Percentiles rank a stretch among this genome's conserved stretches.
These are phyloP conservation scores for Stigmatopora argus DNA, from an alignment of 2,113 vertebrate species.

Conservation along the genomic window DNA sequence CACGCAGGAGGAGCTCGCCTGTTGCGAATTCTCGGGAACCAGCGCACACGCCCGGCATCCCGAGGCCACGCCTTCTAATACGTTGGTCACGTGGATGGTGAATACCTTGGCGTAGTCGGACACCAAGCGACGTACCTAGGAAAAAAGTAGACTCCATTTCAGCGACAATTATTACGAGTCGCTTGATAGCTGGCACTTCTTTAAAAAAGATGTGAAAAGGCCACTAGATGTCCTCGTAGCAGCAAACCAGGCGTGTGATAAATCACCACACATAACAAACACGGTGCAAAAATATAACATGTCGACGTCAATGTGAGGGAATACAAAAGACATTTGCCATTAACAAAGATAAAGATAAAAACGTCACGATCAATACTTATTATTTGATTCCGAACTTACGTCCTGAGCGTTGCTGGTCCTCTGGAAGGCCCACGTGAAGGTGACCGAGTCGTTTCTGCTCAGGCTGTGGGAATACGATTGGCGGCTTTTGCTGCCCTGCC, in stretches of 20 bases:
- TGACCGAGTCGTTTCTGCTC: constrained; percentile 85
- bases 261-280: too few species aligned
- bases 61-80: constrained; percentile 81
- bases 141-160: too few species aligned
- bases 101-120: constrained; percentile 89
- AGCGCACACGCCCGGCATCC: constrained; percentile 85
- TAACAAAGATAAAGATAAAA: too few species aligned
- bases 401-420: constrained; percentile 84
- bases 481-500: constrained; percentile 87
- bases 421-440: constrained; percentile 95
- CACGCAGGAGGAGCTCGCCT: constrained; percentile 80
- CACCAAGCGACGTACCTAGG: constrained; percentile 78
- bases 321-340: too few species aligned
- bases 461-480: constrained; percentile 87
- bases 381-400: constrained; percentile 51
- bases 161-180: too few species aligned
- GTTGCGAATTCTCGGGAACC: constrained; percentile 69
- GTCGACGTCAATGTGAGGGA: too few species aligned
- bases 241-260: too few species aligned
- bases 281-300: too few species aligned
- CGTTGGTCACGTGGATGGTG: constrained; percentile 87
- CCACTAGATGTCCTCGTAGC: too few species aligned
- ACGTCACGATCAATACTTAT: too few species aligned
- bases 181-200: too few species aligned
- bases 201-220: too few species aligned